These are phyloP conservation scores for Dissostichus mawsoni DNA, from an alignment of 2,113 vertebrate genomes.

Conservation along the genomic window DNA sequence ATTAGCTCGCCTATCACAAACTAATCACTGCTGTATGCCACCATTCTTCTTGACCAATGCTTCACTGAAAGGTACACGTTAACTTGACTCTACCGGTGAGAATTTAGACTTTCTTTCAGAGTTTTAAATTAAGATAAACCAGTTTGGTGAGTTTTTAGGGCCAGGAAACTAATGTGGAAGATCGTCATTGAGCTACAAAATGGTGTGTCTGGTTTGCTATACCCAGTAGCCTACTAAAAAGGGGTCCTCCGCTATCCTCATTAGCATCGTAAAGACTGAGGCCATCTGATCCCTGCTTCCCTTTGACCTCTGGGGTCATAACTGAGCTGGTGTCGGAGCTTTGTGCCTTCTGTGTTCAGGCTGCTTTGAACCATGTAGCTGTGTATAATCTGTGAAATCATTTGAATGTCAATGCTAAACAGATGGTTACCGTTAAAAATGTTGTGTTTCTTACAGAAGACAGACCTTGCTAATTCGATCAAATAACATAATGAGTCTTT, in stretches of 20 bases:
- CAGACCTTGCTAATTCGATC: neutral
- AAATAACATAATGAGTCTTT: too few relatives aligned
- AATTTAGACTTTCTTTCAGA: neutral
- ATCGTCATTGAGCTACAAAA: neutral
- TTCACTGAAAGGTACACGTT: too few relatives aligned
- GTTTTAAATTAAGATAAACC: neutral
- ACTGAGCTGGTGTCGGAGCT: constrained; percentile 51
- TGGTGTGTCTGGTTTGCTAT: neutral
- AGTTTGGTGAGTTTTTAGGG: neutral
- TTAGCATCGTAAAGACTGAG: constrained; percentile 67
- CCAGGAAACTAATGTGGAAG: neutral
- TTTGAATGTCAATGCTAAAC: constrained; percentile 18
- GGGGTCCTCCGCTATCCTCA: constrained; percentile 8
- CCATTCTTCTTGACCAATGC: too few relatives aligned
- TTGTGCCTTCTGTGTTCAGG: constrained; percentile 39
- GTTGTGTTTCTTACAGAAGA: neutral
- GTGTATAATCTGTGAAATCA: constrained; percentile 24
- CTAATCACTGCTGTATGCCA: too few relatives aligned
- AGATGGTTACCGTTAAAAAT: constrained; percentile 7
- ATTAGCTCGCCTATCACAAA: too few relatives aligned
- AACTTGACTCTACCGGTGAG: neutral
- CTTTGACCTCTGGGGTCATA: constrained; percentile 70
- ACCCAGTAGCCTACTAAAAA: constrained; percentile 1
- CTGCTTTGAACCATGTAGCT: constrained; percentile 41
- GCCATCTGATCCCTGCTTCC: constrained; percentile 44